Conservation (phyloP, 2,113 vertebrate species). For the Amblyornis subalaris region DNA sequence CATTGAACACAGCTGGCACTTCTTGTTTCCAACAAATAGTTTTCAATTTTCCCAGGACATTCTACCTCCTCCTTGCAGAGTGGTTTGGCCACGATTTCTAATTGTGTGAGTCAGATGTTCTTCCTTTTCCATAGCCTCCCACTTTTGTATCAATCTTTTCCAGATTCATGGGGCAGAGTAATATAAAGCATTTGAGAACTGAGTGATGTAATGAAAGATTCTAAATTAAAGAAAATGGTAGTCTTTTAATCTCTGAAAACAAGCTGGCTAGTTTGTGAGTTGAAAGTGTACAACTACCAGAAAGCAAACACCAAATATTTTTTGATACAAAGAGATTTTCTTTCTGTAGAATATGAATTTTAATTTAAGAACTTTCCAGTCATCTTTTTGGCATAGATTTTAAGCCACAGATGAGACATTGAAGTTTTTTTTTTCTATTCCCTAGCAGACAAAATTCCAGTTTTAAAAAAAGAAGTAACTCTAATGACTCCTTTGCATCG, state of each 20-base stretch:
- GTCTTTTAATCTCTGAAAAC: background rate
- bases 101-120: conserved; percentile 52
- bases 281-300: background rate
- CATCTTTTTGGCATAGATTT: background rate
- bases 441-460: background rate
- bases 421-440: background rate
- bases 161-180: conserved; percentile 5
- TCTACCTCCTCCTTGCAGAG: conserved; percentile 18
- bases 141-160: conserved; percentile 32
- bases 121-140: conserved; percentile 49
- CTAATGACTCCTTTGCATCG: background rate
- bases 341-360: background rate
- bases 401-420: background rate
- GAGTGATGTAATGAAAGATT: background rate
- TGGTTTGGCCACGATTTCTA: background rate
- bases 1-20: background rate
- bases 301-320: background rate
- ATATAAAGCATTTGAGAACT: background rate
- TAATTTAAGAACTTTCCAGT: background rate
- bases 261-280: background rate
- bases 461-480: background rate
- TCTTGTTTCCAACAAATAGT: background rate
- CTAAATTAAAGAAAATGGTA: background rate
- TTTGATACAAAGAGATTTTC: background rate
- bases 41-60: conserved; percentile 34